Percentiles rank a stretch among this genome's conserved stretches.
phyloP scores from a whole-genome alignment of 1,140 invertebrate species.

The Heliconius eleuchia region DNA sequence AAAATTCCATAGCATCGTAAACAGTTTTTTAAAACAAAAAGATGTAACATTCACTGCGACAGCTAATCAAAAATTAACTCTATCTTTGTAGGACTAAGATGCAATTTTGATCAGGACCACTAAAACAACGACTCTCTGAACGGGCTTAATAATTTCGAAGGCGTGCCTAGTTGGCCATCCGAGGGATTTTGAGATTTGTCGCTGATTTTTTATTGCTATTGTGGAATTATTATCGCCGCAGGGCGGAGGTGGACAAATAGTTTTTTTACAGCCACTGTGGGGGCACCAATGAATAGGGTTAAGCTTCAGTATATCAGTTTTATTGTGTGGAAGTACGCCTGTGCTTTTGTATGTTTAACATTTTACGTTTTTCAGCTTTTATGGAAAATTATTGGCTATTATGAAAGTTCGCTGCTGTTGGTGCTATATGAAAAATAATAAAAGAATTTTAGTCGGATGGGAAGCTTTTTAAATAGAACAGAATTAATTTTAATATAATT shows the following conservation, averaged over 20 bases:
- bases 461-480: too few relatives aligned
- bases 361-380: constrained; percentile 12
- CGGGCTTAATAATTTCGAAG: constrained; percentile 78
- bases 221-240: constrained; percentile 68
- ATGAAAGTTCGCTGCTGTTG: not conserved
- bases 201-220: constrained; percentile 75
- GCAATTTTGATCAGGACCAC: constrained; percentile 31
- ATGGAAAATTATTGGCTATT: constrained; percentile 6
- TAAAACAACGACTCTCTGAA: constrained; percentile 49
- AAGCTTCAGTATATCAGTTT: constrained; percentile 29
- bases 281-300: constrained; percentile 32
- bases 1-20: constrained; percentile 76
- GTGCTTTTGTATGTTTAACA: not conserved
- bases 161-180: constrained; percentile 76
- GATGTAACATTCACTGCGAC: constrained; percentile 31
- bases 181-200: constrained; percentile 75
- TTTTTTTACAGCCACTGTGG: constrained; percentile 48
- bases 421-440: not conserved
- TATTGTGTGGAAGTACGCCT: constrained; percentile 30
- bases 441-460: not conserved
- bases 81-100: constrained; percentile 36
- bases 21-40: constrained; percentile 62
- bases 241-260: constrained; percentile 62
- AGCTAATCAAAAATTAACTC: constrained; percentile 27
- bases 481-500: too few relatives aligned